Conservation (phyloP, 2,113 vertebrate genomes). For the Orientallactaga bullata region DNA sequence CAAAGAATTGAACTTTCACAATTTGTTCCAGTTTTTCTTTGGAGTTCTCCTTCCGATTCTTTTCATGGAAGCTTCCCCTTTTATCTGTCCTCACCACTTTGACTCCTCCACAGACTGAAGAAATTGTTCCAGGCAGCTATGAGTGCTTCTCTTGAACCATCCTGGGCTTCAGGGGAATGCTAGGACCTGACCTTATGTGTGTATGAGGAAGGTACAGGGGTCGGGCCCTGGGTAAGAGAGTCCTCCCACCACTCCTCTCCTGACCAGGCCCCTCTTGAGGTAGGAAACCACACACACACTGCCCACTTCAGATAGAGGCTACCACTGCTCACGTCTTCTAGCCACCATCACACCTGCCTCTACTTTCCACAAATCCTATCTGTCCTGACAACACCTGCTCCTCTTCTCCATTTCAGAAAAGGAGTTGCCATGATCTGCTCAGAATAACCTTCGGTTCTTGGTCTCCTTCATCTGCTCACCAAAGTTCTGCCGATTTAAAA, state of each 20-base stretch:
- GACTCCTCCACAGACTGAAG: neutral
- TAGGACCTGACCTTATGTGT: neutral
- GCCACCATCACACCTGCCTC: neutral
- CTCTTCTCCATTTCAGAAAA: neutral
- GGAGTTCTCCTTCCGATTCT: neutral
- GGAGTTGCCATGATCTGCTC: rapidly evolving
- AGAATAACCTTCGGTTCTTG: neutral
- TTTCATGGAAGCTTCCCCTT: neutral
- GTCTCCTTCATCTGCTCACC: neutral
- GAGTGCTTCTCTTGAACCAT: neutral
- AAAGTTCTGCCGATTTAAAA: neutral
- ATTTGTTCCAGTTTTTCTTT: neutral
- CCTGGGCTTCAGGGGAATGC: neutral
- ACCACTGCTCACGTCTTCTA: neutral
- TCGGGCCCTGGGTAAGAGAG: neutral
- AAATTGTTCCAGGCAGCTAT: neutral
- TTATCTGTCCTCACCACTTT: neutral
- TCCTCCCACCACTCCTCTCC: neutral
- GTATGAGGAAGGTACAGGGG: rapidly evolving
- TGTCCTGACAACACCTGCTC: neutral
- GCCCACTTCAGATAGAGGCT: neutral
- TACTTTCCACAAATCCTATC: neutral
- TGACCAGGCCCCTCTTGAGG: neutral
- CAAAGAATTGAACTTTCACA: neutral
- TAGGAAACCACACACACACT: neutral